Conservation (phyloP, 2,113 vertebrate species). For the Phalacrocorax pelagicus region DNA sequence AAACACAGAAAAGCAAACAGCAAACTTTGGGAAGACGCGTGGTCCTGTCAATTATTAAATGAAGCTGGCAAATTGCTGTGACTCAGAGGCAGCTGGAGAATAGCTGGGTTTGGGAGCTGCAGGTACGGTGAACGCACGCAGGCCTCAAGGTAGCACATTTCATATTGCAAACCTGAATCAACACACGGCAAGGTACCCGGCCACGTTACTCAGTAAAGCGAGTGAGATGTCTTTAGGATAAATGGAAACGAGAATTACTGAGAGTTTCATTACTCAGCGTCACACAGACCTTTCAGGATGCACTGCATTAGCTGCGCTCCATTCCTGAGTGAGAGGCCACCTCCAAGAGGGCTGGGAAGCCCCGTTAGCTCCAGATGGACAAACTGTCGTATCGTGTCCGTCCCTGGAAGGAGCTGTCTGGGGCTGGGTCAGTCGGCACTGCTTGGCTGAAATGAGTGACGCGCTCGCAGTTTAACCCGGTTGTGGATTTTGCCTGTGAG, state of each 20-base stretch:
- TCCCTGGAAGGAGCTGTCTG: not conserved
- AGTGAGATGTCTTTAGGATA: not conserved
- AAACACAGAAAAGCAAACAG: conserved; percentile 28
- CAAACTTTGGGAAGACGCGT: not conserved
- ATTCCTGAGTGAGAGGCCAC: not conserved
- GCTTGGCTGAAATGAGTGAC: no score
- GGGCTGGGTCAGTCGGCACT: not conserved
- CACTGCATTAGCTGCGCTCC: not conserved
- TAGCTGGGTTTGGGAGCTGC: accelerated
- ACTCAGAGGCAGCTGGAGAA: not conserved
- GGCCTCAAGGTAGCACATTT: not conserved
- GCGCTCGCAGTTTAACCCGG: not conserved
- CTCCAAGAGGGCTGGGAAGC: not conserved
- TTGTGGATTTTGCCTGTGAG: not conserved
- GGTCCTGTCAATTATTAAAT: not conserved
- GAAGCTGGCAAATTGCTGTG: not conserved
- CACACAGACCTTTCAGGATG: not conserved
- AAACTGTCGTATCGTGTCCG: accelerated
- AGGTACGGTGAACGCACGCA: accelerated
- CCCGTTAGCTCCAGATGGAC: not conserved
- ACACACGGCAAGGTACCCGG: not conserved
- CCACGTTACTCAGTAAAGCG: accelerated
- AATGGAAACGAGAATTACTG: not conserved
- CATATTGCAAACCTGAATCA: not conserved
- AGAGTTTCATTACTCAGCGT: not conserved